A percentile compares a stretch with the other conserved stretches of the same genome.
Conservation (phyloP, 2,888 invertebrate genomes). For the Odontothrips loti region DNA sequence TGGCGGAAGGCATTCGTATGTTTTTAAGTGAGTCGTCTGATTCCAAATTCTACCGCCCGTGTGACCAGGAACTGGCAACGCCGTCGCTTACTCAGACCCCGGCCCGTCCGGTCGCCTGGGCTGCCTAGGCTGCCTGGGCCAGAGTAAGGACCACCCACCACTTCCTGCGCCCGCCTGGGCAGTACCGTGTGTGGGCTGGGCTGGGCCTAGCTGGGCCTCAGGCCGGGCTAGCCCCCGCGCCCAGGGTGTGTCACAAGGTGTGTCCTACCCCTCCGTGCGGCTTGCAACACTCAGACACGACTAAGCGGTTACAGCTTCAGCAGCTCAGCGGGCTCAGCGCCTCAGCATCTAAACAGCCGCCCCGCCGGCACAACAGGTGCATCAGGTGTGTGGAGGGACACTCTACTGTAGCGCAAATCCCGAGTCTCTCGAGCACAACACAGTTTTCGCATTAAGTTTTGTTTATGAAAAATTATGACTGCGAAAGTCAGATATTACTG, state of each 20-base stretch:
- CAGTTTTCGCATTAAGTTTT: background rate
- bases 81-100: too few relatives aligned
- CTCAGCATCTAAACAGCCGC: background rate
- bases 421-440: background rate
- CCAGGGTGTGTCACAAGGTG: background rate
- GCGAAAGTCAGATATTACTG: background rate
- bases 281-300: constrained; percentile 18
- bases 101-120: too few relatives aligned
- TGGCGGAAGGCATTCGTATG: background rate
- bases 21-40: background rate
- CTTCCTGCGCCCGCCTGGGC: background rate
- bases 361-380: background rate
- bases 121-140: too few relatives aligned
- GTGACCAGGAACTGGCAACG: too few relatives aligned
- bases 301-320: background rate
- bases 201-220: background rate
- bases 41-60: too few relatives aligned
- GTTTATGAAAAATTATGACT: background rate
- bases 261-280: background rate
- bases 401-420: too few relatives aligned
- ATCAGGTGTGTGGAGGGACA: too few relatives aligned
- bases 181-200: background rate
- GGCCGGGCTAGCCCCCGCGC: background rate
- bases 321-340: background rate
- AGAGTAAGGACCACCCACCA: background rate